A percentile compares a stretch with the other conserved stretches of the same genome.
These are phyloP conservation scores for Scaptomyza cyrtandrae DNA, from an alignment of 2,888 invertebrate genomes.

Conservation along the genomic window DNA sequence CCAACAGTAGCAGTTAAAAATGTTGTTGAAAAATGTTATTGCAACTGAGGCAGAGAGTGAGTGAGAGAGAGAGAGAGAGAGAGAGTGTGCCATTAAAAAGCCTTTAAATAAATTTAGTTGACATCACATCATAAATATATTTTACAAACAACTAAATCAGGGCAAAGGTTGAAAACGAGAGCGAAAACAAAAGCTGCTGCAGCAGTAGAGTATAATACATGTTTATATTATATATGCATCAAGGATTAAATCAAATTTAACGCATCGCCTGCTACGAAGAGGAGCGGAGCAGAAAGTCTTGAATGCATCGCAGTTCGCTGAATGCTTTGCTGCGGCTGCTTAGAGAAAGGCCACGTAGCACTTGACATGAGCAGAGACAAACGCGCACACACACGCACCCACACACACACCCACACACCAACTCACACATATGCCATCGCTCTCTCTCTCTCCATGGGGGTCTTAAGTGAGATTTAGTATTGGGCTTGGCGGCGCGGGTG, in stretches of 20 bases:
- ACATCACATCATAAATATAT: conserved; percentile 51
- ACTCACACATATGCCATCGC: conserved; percentile 5
- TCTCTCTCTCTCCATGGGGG: conserved; percentile 13
- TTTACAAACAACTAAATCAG: conserved; percentile 44
- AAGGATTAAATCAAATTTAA: conserved; percentile 79
- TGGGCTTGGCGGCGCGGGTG: neutral
- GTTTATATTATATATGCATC: conserved; percentile 28
- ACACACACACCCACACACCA: neutral
- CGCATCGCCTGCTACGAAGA: conserved; percentile 61
- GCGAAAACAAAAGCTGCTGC: conserved; percentile 29
- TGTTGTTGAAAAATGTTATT: conserved; percentile 44
- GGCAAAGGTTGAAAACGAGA: conserved; percentile 49
- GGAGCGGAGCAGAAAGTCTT: neutral
- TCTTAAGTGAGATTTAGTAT: conserved; percentile 15
- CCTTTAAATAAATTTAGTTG: conserved; percentile 52
- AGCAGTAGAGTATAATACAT: conserved; percentile 33
- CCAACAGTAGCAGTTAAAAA: neutral
- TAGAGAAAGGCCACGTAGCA: conserved; percentile 75
- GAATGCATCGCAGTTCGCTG: conserved; percentile 11
- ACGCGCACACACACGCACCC: conserved; percentile 23
- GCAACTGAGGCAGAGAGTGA: neutral
- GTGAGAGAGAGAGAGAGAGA: neutral
- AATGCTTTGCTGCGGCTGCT: conserved; percentile 48
- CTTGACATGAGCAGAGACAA: conserved; percentile 69
- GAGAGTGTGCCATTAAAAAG: conserved; percentile 22